phyloP scores from a whole-genome alignment of 2,888 invertebrate species.

The Gnatocerus cornutus region DNA sequence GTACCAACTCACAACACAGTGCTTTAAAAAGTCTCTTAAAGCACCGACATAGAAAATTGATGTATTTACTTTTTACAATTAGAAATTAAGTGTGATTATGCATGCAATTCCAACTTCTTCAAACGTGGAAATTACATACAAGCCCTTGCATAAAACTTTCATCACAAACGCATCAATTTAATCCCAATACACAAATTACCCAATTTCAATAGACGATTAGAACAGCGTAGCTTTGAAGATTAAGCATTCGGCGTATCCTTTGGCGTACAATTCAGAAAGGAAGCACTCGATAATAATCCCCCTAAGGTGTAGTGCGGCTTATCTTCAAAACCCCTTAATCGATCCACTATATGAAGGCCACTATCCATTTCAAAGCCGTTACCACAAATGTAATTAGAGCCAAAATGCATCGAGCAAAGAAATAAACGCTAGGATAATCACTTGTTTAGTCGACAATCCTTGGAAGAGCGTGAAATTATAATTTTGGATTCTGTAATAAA shows the following conservation, averaged over 20 bases:
- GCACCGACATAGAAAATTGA: no score
- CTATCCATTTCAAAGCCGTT: neutral
- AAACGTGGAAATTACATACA: no score
- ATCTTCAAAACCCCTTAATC: constrained; percentile 39
- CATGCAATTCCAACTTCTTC: no score
- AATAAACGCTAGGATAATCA: no score
- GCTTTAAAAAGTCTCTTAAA: no score
- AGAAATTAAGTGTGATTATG: no score
- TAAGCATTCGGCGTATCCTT: constrained; percentile 53
- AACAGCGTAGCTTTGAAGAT: constrained; percentile 51
- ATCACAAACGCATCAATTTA: constrained; percentile 34
- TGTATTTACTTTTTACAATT: no score
- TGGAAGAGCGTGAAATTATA: constrained; percentile 37
- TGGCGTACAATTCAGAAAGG: constrained; percentile 47
- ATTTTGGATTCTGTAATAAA: constrained; percentile 45
- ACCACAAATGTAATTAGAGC: constrained; percentile 25
- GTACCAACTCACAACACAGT: no score
- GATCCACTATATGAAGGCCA: constrained; percentile 25
- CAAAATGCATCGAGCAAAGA: constrained; percentile 3
- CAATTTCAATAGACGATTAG: constrained; percentile 53
- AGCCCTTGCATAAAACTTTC: neutral
- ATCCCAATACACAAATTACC: constrained; percentile 55
- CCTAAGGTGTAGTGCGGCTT: constrained; percentile 36
- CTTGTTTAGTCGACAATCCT: neutral
- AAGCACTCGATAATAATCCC: constrained; percentile 49